Evolutionary conservation across 2,797 vertebrate species (phyloP).

Genomic region (Triplophysa bombifrons): DNA sequence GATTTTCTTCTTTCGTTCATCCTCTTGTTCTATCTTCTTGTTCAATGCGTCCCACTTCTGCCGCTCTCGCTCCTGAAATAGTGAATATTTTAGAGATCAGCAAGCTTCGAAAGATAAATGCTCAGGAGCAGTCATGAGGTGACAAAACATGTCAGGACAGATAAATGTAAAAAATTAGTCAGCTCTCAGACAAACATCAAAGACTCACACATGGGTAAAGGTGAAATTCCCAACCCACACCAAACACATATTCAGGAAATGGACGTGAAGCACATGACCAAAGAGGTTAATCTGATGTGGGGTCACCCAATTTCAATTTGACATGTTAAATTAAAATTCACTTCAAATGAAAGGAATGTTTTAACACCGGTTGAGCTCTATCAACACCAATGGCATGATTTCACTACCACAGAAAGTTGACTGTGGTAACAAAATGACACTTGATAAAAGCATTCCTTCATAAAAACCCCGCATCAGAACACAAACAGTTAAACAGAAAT

Average conservation of each 20-base stretch:
- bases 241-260: neutral
- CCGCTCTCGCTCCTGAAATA: constrained; percentile 81
- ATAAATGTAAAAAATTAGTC: neutral
- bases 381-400: no score
- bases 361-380: no score
- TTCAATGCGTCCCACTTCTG: constrained; percentile 87
- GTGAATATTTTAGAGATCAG: constrained; percentile 7
- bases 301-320: neutral
- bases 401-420: no score
- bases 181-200: neutral
- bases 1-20: constrained; percentile 87
- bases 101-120: neutral
- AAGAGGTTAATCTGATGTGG: neutral
- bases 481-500: neutral
- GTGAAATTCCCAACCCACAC: neutral
- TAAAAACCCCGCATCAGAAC: neutral
- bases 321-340: neutral
- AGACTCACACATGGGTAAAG: neutral
- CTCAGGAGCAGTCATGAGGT: neutral
- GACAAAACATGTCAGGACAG: neutral
- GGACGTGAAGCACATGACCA: neutral
- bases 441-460: neutral
- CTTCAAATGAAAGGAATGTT: neutral
- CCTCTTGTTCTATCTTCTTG: constrained; percentile 92
- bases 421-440: neutral